Evolutionary conservation across 2,888 invertebrate species (phyloP).

Genomic region (Apamea monoglypha): DNA sequence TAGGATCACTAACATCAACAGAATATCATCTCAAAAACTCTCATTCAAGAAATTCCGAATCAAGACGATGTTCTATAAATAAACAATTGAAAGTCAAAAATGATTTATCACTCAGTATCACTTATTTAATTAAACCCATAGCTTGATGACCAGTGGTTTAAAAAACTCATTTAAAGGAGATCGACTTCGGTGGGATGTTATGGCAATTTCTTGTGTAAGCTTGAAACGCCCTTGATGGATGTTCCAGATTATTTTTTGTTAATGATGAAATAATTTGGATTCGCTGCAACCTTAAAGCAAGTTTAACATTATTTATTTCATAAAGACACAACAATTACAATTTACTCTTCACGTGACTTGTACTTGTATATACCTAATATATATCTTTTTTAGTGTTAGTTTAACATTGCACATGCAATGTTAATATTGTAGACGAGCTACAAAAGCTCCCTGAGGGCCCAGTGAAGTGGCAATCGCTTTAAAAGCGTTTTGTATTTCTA

Average conservation of each 20-base stretch:
- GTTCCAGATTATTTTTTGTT: slow-evolving; percentile 40
- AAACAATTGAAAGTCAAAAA: slow-evolving; percentile 51
- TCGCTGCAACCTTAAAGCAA: neutral
- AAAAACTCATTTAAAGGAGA: slow-evolving; percentile 63
- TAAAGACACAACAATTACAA: no score
- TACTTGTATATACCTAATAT: no score
- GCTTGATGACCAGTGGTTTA: slow-evolving; percentile 56
- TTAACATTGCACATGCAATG: no score
- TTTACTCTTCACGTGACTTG: no score
- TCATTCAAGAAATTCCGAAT: slow-evolving; percentile 13
- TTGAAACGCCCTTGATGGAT: slow-evolving; percentile 53
- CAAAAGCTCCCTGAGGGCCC: neutral
- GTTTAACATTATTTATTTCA: neutral
- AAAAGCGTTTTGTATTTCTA: no score
- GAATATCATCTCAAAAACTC: slow-evolving; percentile 12
- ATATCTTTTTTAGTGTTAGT: no score
- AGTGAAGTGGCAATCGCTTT: no score
- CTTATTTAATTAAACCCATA: slow-evolving; percentile 52
- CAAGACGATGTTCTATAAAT: slow-evolving; percentile 46
- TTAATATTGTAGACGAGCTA: neutral
- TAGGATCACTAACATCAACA: neutral
- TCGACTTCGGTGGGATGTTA: slow-evolving; percentile 41
- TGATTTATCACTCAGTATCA: slow-evolving; percentile 51
- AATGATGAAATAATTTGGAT: slow-evolving; percentile 39
- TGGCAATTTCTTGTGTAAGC: slow-evolving; percentile 52